Evolutionary conservation across 2,797 vertebrate genomes (phyloP).

Genomic region (Manis pentadactyla): DNA sequence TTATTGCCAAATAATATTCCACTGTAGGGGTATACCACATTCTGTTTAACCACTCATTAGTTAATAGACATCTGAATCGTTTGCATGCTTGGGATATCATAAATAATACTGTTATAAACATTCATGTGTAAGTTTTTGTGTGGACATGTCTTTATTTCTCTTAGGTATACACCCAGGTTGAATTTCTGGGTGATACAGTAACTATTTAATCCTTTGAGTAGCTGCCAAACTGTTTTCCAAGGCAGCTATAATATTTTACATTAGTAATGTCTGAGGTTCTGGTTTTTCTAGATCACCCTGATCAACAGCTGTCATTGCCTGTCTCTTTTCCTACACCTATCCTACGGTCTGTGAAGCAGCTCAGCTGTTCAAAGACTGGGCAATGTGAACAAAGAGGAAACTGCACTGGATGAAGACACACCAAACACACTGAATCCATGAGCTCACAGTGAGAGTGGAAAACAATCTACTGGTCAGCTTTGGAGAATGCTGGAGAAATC

Average conservation of each 20-base stretch:
- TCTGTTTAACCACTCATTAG: background rate
- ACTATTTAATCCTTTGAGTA: background rate
- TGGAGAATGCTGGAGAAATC: background rate
- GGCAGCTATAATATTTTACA: background rate
- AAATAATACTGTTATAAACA: background rate
- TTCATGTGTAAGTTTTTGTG: background rate
- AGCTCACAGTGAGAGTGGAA: background rate
- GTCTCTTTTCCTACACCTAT: background rate
- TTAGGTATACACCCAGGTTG: background rate
- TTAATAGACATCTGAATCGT: background rate
- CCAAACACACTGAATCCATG: background rate
- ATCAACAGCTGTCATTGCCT: background rate
- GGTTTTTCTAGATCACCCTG: background rate
- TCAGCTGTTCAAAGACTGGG: background rate
- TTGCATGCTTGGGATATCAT: background rate
- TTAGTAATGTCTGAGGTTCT: background rate
- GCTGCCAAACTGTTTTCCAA: background rate
- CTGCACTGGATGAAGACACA: background rate
- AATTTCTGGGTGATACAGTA: background rate
- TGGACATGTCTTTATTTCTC: background rate
- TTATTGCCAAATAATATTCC: background rate
- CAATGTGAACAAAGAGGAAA: background rate
- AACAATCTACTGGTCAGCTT: background rate
- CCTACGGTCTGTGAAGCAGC: background rate
- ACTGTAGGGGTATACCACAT: background rate